Evolutionary conservation across 2,113 vertebrate species (phyloP), one percentile per base, ranked within the genome.

Genomic region (Glaucomys volans): DNA sequence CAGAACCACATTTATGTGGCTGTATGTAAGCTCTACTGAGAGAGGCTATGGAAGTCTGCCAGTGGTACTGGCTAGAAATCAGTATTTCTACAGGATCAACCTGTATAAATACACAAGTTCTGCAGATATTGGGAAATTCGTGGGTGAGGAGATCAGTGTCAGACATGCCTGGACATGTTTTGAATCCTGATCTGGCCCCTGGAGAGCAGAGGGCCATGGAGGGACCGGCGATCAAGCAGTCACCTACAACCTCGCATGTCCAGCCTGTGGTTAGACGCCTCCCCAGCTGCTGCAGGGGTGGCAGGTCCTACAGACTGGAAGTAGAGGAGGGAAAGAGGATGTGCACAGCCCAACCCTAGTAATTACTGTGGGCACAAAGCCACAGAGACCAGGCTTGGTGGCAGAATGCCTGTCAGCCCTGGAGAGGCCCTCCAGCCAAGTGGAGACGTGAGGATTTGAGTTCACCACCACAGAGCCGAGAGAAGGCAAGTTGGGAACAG

Each of bases 321-420:
- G 50, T 17, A 44, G 42, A 59, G 67, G 85, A 87, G 79, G 82
- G 75, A 77, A 59, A 54, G 83, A 91, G 75, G 67, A 82, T 79
- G 35, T 84, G 24, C 42, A 35, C 76, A 24, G 86, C 92, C 83
- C 90, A 40, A 28, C 77, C 86, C 79, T 89, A 37, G 69, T 96
- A 96, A 97, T 95, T 93, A 93, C 83, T 20, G 57, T 87, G 80
- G 91, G 84, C 87, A 80, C 87, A 74, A 92, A 90, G 87, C 96
- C 96, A 87, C 88, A 94, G 82, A 93, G 94, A 64, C 89, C 82
- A n/a, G 83, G 83, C 83, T 74, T 42, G 22, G 50, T 50, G 62
- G 86, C 90, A 32, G 57, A 79, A 44, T 18, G 96, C 94, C 95
- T 64, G 54, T n/a, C 74, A 79, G 54, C 69, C 37, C 13, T 17